These are phyloP conservation scores for Caenorhabditis auriculariae DNA, from an alignment of 2,888 invertebrate genomes.

Conservation along the genomic window DNA sequence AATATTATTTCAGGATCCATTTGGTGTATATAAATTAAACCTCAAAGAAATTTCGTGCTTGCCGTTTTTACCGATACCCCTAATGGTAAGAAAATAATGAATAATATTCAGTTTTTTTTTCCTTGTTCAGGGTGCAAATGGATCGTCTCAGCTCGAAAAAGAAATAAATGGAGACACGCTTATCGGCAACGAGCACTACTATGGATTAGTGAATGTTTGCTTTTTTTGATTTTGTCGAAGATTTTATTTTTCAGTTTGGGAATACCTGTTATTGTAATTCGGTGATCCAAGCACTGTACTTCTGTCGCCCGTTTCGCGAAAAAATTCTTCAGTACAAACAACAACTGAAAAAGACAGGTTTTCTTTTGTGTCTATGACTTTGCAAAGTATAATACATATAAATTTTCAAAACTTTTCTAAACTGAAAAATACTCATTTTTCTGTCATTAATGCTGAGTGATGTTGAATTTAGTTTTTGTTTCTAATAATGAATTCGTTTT, in stretches of 20 bases:
- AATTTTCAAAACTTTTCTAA: too few species aligned
- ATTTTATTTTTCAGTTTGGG: conserved; percentile 74
- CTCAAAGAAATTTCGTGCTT: not conserved
- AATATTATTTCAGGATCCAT: too few species aligned
- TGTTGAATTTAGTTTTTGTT: not conserved
- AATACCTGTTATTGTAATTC: conserved; percentile 99
- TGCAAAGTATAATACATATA: not conserved
- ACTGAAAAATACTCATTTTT: too few species aligned
- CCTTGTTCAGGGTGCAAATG: conserved; percentile 87
- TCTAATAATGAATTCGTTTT: not conserved
- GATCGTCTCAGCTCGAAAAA: conserved; percentile 97
- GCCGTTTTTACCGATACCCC: not conserved
- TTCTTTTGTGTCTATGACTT: not conserved
- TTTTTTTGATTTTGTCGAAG: not conserved
- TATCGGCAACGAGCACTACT: conserved; percentile 97
- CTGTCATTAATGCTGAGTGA: not conserved
- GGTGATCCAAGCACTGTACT: conserved; percentile 97
- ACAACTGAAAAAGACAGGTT: conserved; percentile 64
- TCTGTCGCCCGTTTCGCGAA: conserved; percentile 97
- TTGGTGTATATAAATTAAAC: too few species aligned
- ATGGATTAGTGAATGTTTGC: conserved; percentile 92
- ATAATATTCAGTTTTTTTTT: not conserved
- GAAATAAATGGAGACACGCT: conserved; percentile 98
- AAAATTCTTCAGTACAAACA: conserved; percentile 94
- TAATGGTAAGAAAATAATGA: not conserved